These are phyloP conservation scores for Andrena trimmerana DNA, from an alignment of 2,888 invertebrate species.

Conservation along the genomic window DNA sequence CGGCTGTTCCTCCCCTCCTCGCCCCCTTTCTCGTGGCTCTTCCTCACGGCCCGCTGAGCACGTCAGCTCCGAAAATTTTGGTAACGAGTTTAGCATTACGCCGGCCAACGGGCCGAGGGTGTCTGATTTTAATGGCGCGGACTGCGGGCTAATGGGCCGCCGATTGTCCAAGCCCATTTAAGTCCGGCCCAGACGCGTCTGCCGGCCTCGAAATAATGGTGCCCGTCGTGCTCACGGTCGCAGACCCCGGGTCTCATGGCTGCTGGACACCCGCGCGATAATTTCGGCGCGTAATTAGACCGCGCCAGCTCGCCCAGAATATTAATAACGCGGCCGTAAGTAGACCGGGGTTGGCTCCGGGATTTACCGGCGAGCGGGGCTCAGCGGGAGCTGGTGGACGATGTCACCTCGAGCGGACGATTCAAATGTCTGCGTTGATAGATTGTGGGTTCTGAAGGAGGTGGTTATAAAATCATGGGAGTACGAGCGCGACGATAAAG, in stretches of 20 bases:
- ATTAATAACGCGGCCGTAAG: conserved; percentile 63
- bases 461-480: too few relatives aligned
- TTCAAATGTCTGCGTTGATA: too few relatives aligned
- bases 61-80: conserved; percentile 79
- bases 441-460: too few relatives aligned
- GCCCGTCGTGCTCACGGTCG: conserved; percentile 50
- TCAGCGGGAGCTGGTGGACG: too few relatives aligned
- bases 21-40: conserved; percentile 34
- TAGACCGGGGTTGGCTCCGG: conserved; percentile 53
- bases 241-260: conserved; percentile 37
- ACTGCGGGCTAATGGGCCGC: conserved; percentile 76
- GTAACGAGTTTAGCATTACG: conserved; percentile 80
- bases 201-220: conserved; percentile 72
- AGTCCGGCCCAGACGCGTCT: conserved; percentile 71
- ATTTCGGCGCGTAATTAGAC: conserved; percentile 66
- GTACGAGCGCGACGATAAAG: too few relatives aligned
- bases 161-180: conserved; percentile 79
- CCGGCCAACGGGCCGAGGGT: conserved; percentile 72
- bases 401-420: too few relatives aligned
- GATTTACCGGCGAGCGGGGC: conserved; percentile 53
- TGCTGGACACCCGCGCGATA: conserved; percentile 54
- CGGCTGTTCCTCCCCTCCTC: conserved; percentile 15
- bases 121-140: conserved; percentile 82
- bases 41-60: conserved; percentile 74
- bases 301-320: conserved; percentile 57